A percentile compares a stretch with the other conserved stretches of the same genome.
These are phyloP conservation scores for Silvanus unidentatus DNA, from an alignment of 2,888 invertebrate species.

Conservation along the genomic window DNA sequence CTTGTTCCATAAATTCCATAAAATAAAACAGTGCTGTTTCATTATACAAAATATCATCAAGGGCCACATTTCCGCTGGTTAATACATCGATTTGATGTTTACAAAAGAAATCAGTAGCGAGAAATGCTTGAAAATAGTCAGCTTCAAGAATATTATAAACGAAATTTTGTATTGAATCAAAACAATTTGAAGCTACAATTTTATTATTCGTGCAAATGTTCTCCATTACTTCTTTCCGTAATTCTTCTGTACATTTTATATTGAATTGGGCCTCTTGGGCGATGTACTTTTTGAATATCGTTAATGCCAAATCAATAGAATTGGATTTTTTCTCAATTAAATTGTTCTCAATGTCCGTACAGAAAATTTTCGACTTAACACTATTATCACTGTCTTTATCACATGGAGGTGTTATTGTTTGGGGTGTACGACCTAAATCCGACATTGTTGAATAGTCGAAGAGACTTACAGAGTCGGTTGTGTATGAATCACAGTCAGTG, in stretches of 20 bases:
- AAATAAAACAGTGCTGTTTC: constrained; percentile 90
- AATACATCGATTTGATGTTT: constrained; percentile 91
- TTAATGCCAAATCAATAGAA: constrained; percentile 57
- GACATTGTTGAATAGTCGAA: constrained; percentile 35
- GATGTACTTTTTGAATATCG: constrained; percentile 72
- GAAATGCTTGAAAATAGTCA: constrained; percentile 73
- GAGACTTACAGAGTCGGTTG: constrained; percentile 41
- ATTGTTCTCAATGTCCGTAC: constrained; percentile 17
- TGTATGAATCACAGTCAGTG: constrained; percentile 45
- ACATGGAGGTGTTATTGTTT: constrained; percentile 28
- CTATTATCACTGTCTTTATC: constrained; percentile 41
- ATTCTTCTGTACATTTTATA: constrained; percentile 54
- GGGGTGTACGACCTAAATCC: constrained; percentile 21
- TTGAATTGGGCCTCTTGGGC: constrained; percentile 60
- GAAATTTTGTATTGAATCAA: constrained; percentile 65
- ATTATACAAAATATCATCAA: constrained; percentile 86
- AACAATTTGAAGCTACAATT: constrained; percentile 62
- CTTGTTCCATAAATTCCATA: constrained; percentile 93
- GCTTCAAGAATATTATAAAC: constrained; percentile 61
- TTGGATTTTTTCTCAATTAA: constrained; percentile 21
- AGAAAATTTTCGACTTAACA: constrained; percentile 28
- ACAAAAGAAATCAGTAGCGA: constrained; percentile 79
- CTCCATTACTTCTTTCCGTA: constrained; percentile 57
- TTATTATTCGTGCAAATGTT: constrained; percentile 64
- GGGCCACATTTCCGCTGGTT: constrained; percentile 69